Base-by-base conservation (phyloP, 2,888 invertebrate genomes). In the Omphaloscelis lunosa region DNA sequence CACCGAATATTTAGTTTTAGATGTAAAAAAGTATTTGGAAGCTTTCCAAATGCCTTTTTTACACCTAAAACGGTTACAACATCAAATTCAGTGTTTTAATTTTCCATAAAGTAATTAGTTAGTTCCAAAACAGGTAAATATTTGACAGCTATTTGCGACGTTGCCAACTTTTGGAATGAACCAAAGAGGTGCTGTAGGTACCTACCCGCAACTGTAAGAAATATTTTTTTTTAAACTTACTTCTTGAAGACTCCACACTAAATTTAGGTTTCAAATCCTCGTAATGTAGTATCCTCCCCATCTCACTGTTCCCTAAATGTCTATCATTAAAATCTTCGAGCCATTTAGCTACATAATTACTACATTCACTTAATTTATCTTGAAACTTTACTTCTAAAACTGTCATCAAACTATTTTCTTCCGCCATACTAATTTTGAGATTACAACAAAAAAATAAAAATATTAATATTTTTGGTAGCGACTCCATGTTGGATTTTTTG, bases 281-380 rank as follows among this genome's bases (percentile, higher is more conserved):
- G 79, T 96, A 96, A 51, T 92, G 90, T 17, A 96, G 39, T 66
- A 93, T 81, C 58, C 87, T 92, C 0, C 95, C 96, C 27, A 95
- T 78, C 2, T 91, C 92, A 89, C 93, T 94, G 0, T 85, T 87
- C 0, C 94, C 93, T 48, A 95, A 85, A 88, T 93, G 89, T 29
- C 84, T 84, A 88, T 96, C 95, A 80, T 96, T 96, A n/a, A 94
- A 92, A 45, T 89, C 84, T 66, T 94, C 94, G 39, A 96, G 80
- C 89, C 88, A 91, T 68, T 86, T 86, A 0, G 93, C 89, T 0
- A 93, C 75, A 82, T 75, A 86, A 67, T 85, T 84, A 0, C 89
- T 82, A 75, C 85, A 92, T 72, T 93, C 92, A 61, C 88, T 85
- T 0, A 95, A 83, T 84, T 90, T 93, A 53, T 83, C 78, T 75